phyloP scores from a whole-genome alignment of 2,888 invertebrate species.

The Epinotia ramella region DNA sequence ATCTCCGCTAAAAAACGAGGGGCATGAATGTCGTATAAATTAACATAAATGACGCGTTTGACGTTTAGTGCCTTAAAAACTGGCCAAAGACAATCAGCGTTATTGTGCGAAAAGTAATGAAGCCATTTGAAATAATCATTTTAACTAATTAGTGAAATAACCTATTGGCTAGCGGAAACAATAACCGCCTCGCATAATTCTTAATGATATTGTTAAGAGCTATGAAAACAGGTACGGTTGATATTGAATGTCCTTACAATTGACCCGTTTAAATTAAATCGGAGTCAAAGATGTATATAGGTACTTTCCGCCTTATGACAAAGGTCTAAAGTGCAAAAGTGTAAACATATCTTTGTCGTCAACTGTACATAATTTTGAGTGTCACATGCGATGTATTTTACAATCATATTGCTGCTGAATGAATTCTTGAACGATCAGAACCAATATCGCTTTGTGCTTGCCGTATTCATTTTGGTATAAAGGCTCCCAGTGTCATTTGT shows the following conservation, averaged over 20 bases:
- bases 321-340: no score
- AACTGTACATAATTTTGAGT: no score
- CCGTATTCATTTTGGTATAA: background rate
- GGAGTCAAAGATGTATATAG: no score
- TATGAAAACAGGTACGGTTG: no score
- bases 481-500: no score
- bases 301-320: no score
- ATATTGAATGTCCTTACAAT: background rate
- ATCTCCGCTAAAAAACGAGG: slow-evolving; percentile 51
- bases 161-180: background rate
- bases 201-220: background rate
- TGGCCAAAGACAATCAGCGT: slow-evolving; percentile 10
- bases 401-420: no score
- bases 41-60: slow-evolving; percentile 28
- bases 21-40: slow-evolving; percentile 50
- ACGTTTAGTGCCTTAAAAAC: slow-evolving; percentile 16
- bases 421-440: no score
- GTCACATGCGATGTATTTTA: no score
- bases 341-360: no score
- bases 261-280: background rate
- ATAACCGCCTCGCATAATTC: background rate
- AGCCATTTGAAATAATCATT: background rate
- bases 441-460: background rate
- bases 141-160: slow-evolving; percentile 1
- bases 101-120: slow-evolving; percentile 22